Evolutionary conservation across 2,888 invertebrate species (phyloP), one percentile per base, ranked within the genome.

Genomic region (Harmothoe impar): DNA sequence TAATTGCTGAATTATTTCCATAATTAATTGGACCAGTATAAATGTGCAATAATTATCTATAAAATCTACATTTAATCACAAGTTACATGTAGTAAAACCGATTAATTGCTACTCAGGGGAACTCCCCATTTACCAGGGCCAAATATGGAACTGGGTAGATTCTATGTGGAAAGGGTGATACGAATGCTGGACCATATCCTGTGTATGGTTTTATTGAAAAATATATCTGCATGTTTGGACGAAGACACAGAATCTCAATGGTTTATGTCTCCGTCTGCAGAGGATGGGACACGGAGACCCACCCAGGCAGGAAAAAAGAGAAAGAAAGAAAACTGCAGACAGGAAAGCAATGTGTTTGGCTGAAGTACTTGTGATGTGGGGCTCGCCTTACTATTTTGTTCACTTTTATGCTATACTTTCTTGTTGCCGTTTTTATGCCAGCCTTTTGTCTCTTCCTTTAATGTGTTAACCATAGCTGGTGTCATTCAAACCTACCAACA

Each of bases 171-270:
- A n/a, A n/a, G 62, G 62, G 62, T 1, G 54, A 52, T 5, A n/a
- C 0, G 20, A 62, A 62, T 1, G 1, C 15, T n/a, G 20, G 3
- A 15, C n/a, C 62, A n/a, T 62, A 62, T 62, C 62, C 62, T 62
- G 62, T 62, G 20, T 62, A 62, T 62, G 15, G 62, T 62, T 62
- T 62, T 62, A 62, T 62, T 62, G 62, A 62, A 62, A 62, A 62
- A 62, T 62, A 62, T 62, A 62, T 62, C n/a, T 20, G 62, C 62
- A n/a, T 62, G 62, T 62, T 62, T 62, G 62, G 62, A n/a, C 62
- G 62, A n/a, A 20, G 62, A 62, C 62, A n/a, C 23, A 5, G 15
- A 12, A 62, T 62, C 62, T 62, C n/a, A 62, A 62, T 62, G 62
- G 23, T 62, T 62, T 62, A 62, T 62, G 62, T 62, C 23, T 62